A percentile compares a stretch with the other conserved stretches of the same genome.
phyloP scores from a whole-genome alignment of 2,113 vertebrate species.

The Amazona vittata region DNA sequence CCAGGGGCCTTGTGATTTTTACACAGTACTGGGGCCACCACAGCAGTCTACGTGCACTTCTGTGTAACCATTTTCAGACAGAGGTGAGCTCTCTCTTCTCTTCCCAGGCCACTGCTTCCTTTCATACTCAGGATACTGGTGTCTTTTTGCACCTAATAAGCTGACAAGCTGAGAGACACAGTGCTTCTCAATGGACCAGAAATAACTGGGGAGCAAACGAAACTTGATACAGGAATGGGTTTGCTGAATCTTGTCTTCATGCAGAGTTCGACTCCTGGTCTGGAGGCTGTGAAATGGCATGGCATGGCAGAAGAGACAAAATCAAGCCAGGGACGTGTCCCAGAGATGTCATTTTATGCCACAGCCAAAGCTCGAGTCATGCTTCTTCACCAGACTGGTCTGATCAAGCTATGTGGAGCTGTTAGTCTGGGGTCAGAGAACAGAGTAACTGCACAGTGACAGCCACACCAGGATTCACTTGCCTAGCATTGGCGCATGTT shows the following conservation, averaged over 20 bases:
- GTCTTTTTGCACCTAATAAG: background rate
- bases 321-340: background rate
- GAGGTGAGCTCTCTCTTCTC: background rate
- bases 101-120: background rate
- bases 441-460: background rate
- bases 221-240: fast-evolving
- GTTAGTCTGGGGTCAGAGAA: background rate
- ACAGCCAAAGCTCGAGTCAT: background rate
- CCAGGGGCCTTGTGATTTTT: background rate
- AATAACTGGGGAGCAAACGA: background rate
- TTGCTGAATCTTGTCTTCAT: background rate
- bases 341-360: background rate
- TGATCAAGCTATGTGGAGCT: background rate
- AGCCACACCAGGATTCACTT: background rate
- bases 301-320: background rate
- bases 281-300: background rate
- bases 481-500: background rate
- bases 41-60: background rate
- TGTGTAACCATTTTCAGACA: background rate
- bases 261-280: background rate
- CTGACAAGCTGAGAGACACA: background rate
- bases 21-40: background rate
- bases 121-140: background rate
- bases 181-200: background rate
- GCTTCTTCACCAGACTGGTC: background rate